Conservation (phyloP, 2,797 vertebrate genomes). For the Glyptemys insculpta region DNA sequence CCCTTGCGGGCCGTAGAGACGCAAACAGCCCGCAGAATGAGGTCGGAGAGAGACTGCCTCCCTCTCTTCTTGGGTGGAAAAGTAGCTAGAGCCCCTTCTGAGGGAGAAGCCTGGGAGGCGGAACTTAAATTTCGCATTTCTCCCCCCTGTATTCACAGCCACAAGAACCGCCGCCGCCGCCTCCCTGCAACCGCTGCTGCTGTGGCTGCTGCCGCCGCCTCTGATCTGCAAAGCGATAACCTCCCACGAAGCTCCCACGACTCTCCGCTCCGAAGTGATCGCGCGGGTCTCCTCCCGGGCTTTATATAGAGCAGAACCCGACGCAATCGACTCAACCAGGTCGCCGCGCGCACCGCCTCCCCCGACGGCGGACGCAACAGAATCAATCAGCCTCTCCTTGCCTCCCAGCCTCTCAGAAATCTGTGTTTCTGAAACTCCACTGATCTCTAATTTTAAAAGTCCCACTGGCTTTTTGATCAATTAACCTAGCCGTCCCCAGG, state of each 20-base stretch:
- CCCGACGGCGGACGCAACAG: not conserved
- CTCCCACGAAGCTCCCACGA: too few relatives aligned
- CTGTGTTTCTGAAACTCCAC: not conserved
- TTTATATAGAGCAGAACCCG: not conserved
- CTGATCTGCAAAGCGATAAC: rapidly evolving
- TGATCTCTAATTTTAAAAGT: not conserved
- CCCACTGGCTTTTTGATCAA: not conserved
- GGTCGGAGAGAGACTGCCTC: not conserved
- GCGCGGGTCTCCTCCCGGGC: rapidly evolving
- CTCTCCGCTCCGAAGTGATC: not conserved
- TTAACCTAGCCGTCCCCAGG: not conserved
- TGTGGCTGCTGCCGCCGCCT: rapidly evolving
- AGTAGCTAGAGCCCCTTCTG: not conserved
- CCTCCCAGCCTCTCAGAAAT: not conserved
- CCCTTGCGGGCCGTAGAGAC: not conserved
- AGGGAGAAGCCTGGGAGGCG: rapidly evolving
- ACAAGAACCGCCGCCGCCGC: not conserved
- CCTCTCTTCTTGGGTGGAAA: not conserved
- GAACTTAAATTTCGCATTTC: not conserved
- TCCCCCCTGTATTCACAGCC: not conserved
- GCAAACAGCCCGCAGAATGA: not conserved
- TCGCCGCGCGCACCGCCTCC: not conserved
- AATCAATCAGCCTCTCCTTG: not conserved
- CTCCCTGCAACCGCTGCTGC: too few relatives aligned
- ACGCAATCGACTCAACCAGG: not conserved